Base-by-base conservation (phyloP, 35 echinoderm and acorn worm genomes). In the Apostichopus parvimensis region DNA sequence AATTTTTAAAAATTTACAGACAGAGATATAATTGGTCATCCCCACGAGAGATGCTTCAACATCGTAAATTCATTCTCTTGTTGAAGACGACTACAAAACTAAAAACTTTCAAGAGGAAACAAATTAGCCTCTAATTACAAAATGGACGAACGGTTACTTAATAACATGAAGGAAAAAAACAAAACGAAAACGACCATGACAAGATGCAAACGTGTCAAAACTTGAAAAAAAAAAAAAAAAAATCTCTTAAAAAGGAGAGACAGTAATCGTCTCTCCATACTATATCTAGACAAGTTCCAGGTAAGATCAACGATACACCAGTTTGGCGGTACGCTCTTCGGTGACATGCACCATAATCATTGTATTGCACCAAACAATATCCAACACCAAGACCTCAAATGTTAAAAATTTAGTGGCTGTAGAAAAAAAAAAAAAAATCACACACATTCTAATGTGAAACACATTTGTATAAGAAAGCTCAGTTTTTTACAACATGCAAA, bases 391-490 rank as follows among this genome's bases (percentile, higher is more conserved):
- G n/a, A 75, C 2, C 14, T 7, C 12, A 4, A 75, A 75, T 22
- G 71, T 75, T 75, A 4, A 75, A 61, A 61, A 61, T 61, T 8
- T 61, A 61, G 58, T 61, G 58, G 12, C 12, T 8, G 58, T 75
- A 75, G 17, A 75, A 75, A 75, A 75, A 18, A 73, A 21, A n/a
- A 73, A 22, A 18, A 75, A 75, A 20, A 75, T 84, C 81, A 84
- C 81, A 84, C 81, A 84, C 81, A 25, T 57, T 84, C 34, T 60
- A 58, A 84, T 84, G 81, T 84, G 81, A 84, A 84, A 84, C 81
- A 84, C 81, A 84, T 60, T 84, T 84, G 81, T 58, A 84, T 84
- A 60, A 84, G 81, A 84, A 84, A 84, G 81, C 81, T 84, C 81
- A 84, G 17, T 84, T 55, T 20, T 54, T 80, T 52, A 84, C 81